Evolutionary conservation across 2,888 invertebrate genomes (phyloP).

Genomic region (Smittia aterrima): DNA sequence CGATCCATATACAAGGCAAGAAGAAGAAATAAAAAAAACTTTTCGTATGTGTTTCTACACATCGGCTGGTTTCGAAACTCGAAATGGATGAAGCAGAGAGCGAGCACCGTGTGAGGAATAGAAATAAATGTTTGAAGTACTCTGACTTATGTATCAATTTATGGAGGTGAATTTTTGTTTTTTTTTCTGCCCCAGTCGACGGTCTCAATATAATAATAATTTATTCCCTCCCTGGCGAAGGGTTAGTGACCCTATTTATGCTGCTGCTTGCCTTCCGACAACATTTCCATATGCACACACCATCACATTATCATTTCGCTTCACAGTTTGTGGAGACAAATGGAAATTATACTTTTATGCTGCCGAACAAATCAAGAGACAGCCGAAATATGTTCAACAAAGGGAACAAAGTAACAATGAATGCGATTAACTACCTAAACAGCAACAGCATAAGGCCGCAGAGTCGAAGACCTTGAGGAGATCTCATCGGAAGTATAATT

Average conservation of each 20-base stretch:
- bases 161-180: conserved; percentile 10
- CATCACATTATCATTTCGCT: neutral
- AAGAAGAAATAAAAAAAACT: neutral
- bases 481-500: conserved; percentile 7
- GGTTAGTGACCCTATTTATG: conserved; percentile 37
- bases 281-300: conserved; percentile 9
- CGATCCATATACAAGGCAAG: conserved; percentile 7
- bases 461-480: conserved; percentile 22
- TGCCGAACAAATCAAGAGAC: neutral
- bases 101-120: neutral
- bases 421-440: conserved; percentile 6
- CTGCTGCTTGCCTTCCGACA: neutral
- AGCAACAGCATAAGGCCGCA: conserved; percentile 9
- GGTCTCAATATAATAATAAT: neutral
- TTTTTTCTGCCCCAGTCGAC: neutral
- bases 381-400: neutral
- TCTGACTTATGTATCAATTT: conserved; percentile 17
- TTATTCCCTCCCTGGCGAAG: conserved; percentile 33
- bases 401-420: neutral
- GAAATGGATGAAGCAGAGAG: neutral
- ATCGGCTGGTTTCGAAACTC: conserved; percentile 21
- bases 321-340: neutral
- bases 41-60: conserved; percentile 17
- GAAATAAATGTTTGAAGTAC: neutral
- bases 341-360: neutral